These are phyloP conservation scores for Xenopus borealis DNA, from an alignment of 2,113 vertebrate species.

Conservation along the genomic window DNA sequence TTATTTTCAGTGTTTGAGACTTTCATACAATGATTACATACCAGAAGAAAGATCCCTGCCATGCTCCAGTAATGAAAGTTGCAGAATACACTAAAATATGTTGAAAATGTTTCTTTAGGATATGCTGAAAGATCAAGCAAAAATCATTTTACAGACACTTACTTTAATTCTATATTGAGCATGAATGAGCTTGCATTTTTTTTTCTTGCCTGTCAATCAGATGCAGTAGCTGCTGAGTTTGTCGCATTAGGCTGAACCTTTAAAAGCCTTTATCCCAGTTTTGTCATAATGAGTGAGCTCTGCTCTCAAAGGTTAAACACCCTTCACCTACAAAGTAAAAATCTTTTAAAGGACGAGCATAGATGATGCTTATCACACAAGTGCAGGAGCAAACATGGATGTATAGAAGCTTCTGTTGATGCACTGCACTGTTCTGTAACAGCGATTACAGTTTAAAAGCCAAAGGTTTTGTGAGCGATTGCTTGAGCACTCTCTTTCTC, in stretches of 20 bases:
- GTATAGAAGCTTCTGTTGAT: slow-evolving; percentile 26
- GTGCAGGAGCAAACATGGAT: slow-evolving; percentile 29
- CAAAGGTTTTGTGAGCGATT: slow-evolving; percentile 31
- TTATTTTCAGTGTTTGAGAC: too few relatives aligned
- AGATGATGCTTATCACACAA: slow-evolving; percentile 28
- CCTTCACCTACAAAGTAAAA: slow-evolving; percentile 37
- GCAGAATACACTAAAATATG: too few relatives aligned
- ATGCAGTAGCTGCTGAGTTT: background rate
- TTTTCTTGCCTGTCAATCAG: too few relatives aligned
- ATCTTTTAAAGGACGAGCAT: slow-evolving; percentile 15
- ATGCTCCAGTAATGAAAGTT: too few relatives aligned
- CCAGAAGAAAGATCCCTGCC: too few relatives aligned
- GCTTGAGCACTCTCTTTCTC: slow-evolving; percentile 35
- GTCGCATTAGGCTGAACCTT: background rate
- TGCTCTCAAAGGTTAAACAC: background rate
- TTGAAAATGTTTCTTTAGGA: too few relatives aligned
- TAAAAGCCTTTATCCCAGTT: background rate
- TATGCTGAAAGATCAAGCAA: too few relatives aligned
- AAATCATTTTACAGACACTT: too few relatives aligned
- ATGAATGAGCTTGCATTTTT: too few relatives aligned
- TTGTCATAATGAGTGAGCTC: background rate
- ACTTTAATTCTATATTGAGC: too few relatives aligned
- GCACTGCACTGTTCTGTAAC: slow-evolving; percentile 36
- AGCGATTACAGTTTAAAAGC: slow-evolving; percentile 40
- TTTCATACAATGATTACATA: too few relatives aligned